A percentile compares a stretch with the other conserved stretches of the same genome.
These are phyloP conservation scores for Rhogogaster chlorosoma DNA, from an alignment of 2,888 invertebrate species.

Conservation along the genomic window DNA sequence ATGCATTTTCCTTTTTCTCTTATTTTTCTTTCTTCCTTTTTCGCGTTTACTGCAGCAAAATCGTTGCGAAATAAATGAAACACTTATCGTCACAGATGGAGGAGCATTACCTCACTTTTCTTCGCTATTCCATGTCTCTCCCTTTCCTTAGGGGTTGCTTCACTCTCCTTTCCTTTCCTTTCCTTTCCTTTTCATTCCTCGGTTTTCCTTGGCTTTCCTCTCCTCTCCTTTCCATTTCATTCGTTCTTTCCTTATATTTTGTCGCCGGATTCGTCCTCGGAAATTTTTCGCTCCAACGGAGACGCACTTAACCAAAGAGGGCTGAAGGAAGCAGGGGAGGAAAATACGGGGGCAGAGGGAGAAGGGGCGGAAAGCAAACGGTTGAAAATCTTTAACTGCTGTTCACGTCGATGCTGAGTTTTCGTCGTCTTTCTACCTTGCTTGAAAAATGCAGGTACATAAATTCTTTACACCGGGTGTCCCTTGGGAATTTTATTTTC, in stretches of 20 bases:
- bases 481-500: background rate
- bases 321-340: conserved; percentile 6
- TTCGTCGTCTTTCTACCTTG: background rate
- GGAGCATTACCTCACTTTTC: conserved; percentile 51
- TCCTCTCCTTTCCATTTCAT: background rate
- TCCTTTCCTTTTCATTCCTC: background rate
- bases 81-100: conserved; percentile 14
- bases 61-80: conserved; percentile 17
- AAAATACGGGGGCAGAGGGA: background rate
- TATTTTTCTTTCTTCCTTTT: background rate
- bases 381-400: conserved; percentile 53
- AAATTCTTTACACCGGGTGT: conserved; percentile 12
- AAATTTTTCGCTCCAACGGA: conserved; percentile 62
- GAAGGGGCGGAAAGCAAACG: conserved; percentile 46
- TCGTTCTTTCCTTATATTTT: background rate
- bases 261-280: conserved; percentile 21
- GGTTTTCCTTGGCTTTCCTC: background rate
- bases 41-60: background rate
- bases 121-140: background rate
- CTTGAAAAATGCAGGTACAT: background rate
- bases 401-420: conserved; percentile 46
- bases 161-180: background rate
- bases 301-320: conserved; percentile 59
- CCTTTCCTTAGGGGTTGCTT: background rate
- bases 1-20: background rate